Evolutionary conservation across 2,113 vertebrate species (phyloP).

Genomic region (Hippoglossus stenolepis): DNA sequence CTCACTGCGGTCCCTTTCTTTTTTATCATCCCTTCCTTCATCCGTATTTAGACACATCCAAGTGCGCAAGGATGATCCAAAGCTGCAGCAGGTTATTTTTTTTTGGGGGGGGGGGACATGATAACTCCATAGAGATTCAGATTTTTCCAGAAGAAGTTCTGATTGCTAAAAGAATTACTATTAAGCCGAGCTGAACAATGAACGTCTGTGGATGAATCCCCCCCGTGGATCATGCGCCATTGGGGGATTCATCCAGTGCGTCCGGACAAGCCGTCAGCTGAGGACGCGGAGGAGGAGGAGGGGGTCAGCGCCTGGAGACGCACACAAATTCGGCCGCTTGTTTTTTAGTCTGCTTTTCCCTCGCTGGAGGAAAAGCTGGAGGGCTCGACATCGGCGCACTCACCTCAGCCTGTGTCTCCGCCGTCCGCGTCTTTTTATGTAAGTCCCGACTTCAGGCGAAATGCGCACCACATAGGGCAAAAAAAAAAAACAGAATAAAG

Average conservation of each 20-base stretch:
- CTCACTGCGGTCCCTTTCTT: not conserved
- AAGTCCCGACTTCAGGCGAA: constrained; percentile 46
- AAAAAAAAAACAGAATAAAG: constrained; percentile 31
- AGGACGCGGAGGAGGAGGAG: not conserved
- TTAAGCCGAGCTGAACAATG: not conserved
- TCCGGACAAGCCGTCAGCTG: constrained; percentile 16
- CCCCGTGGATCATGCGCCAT: not conserved
- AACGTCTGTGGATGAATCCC: not conserved
- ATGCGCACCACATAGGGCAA: not conserved
- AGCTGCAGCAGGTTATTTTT: not conserved
- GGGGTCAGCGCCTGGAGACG: constrained; percentile 7
- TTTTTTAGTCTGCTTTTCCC: not conserved
- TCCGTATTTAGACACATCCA: not conserved
- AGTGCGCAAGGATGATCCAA: constrained; percentile 28
- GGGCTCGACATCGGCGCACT: constrained; percentile 29
- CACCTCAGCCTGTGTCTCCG: constrained; percentile 50
- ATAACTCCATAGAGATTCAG: not conserved
- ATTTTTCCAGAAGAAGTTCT: not conserved
- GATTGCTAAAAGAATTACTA: not conserved
- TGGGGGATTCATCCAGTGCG: constrained; percentile 12
- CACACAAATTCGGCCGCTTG: constrained; percentile 15
- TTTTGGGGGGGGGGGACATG: too few species aligned
- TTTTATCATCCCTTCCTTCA: not conserved
- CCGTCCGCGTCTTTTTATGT: constrained; percentile 1
- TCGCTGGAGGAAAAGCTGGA: not conserved